These are phyloP conservation scores for Megalopta genalis DNA, from an alignment of 1,140 invertebrate genomes.

Conservation along the genomic window DNA sequence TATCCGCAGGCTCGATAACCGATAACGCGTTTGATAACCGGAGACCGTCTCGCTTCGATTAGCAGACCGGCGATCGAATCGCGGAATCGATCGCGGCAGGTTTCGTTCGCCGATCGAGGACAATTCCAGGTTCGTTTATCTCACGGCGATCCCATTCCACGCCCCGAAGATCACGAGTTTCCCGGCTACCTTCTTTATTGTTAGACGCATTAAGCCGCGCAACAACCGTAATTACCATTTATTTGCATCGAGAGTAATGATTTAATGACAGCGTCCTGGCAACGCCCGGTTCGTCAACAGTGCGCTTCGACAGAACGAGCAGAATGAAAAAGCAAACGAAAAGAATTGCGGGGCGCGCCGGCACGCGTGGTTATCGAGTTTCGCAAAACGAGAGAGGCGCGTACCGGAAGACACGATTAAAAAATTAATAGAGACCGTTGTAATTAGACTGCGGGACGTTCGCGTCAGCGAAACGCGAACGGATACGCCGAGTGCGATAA, in stretches of 20 bases:
- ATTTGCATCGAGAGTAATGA: slow-evolving; percentile 1
- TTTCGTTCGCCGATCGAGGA: too few species aligned
- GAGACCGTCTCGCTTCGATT: too few species aligned
- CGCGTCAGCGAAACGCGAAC: too few species aligned
- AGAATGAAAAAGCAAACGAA: background rate
- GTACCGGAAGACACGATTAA: too few species aligned
- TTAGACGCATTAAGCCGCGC: background rate
- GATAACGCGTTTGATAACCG: slow-evolving; percentile 23
- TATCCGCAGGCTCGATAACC: slow-evolving; percentile 21
- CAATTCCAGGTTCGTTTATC: too few species aligned
- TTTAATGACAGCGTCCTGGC: background rate
- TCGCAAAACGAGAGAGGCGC: too few species aligned
- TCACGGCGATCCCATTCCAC: too few species aligned
- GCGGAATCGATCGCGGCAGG: too few species aligned
- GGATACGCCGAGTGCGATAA: too few species aligned
- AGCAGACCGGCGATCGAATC: background rate
- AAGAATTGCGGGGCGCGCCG: background rate
- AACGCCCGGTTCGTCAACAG: background rate
- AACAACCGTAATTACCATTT: background rate
- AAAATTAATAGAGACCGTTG: too few species aligned
- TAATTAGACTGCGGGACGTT: too few species aligned
- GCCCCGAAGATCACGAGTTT: background rate
- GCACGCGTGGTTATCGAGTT: background rate
- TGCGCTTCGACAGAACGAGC: background rate
- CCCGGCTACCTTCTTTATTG: background rate